Evolutionary conservation across 92 coral and sea anemone genomes (phyloP).

Genomic region (Micromussa lordhowensis): DNA sequence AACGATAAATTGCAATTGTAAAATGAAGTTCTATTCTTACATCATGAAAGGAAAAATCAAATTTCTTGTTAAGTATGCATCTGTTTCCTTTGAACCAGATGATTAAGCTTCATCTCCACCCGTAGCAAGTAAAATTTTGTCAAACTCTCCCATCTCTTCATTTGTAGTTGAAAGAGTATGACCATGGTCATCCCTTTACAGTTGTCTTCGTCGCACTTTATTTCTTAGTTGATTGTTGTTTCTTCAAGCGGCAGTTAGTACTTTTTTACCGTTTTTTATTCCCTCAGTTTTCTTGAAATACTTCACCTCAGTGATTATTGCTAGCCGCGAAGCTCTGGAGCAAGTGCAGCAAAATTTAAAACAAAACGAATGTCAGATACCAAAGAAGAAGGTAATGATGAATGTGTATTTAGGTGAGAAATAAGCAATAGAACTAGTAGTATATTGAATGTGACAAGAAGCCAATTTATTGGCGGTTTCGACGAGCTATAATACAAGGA

Average conservation of each 20-base stretch:
- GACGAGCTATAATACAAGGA: no score
- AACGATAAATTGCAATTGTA: no score
- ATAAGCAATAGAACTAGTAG: not conserved
- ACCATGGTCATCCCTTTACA: no score
- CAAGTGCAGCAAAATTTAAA: not conserved
- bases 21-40: not conserved
- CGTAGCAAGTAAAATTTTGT: not conserved
- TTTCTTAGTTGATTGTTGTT: no score
- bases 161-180: no score
- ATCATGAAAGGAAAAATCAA: not conserved
- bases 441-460: not conserved
- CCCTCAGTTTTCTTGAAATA: no score
- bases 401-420: not conserved
- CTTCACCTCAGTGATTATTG: no score
- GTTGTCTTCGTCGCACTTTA: no score
- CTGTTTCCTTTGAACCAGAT: not conserved
- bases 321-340: no score
- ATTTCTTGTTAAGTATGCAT: not conserved
- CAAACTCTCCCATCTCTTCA: no score
- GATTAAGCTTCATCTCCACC: not conserved
- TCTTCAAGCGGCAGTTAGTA: no score
- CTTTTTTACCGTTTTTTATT: no score
- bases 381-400: not conserved
- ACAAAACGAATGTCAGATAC: not conserved
- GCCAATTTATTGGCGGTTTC: not conserved